These are phyloP conservation scores for Panzeria rudis DNA, from an alignment of 2,888 invertebrate genomes.

Conservation along the genomic window DNA sequence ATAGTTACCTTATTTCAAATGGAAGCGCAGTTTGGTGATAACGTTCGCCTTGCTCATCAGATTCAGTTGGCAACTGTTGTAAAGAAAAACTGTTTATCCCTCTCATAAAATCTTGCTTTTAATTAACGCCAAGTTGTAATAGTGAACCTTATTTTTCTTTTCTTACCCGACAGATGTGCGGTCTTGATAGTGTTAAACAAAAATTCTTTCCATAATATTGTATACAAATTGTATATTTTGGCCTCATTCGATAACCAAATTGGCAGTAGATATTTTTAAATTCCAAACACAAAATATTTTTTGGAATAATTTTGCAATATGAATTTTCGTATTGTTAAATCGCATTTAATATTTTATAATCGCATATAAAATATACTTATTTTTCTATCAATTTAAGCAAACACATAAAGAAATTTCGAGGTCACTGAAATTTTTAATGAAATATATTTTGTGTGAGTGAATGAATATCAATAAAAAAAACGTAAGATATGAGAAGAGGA, in stretches of 20 bases:
- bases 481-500: constrained; percentile 26
- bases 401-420: constrained; percentile 49
- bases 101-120: too few relatives aligned
- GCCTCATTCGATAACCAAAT: constrained; percentile 67
- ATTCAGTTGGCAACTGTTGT: too few relatives aligned
- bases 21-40: too few relatives aligned
- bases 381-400: constrained; percentile 42
- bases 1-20: too few relatives aligned
- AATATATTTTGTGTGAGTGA: neutral
- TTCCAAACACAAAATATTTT: constrained; percentile 61
- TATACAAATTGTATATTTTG: constrained; percentile 48
- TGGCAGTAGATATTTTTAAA: constrained; percentile 63
- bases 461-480: constrained; percentile 30
- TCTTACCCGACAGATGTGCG: neutral
- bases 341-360: constrained; percentile 32
- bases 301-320: constrained; percentile 63
- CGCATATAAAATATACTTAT: constrained; percentile 16
- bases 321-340: constrained; percentile 20
- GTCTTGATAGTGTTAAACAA: constrained; percentile 43
- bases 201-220: constrained; percentile 26
- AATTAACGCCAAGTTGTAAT: too few relatives aligned
- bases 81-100: too few relatives aligned
- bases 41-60: too few relatives aligned
- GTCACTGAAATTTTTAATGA: constrained; percentile 39
- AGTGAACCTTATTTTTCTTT: neutral